phyloP scores from a whole-genome alignment of 2,113 vertebrate species.

The Muscicapa adusta region DNA sequence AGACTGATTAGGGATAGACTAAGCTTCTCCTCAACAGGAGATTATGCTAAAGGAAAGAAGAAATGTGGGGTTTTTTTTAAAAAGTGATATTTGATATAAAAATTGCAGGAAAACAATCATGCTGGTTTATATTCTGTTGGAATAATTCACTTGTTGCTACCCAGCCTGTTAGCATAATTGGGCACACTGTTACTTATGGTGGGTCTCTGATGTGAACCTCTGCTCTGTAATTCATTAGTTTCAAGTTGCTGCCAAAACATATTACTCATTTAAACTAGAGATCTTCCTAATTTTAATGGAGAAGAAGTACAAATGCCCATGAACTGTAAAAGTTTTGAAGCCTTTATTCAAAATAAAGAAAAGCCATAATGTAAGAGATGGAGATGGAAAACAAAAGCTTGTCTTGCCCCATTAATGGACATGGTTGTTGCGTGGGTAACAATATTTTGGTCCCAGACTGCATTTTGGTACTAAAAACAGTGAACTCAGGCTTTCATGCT shows the following conservation, averaged over 20 bases:
- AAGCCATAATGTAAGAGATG: background rate
- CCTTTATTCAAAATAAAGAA: background rate
- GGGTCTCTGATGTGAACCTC: background rate
- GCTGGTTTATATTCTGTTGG: background rate
- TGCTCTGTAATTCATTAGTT: constrained; percentile 23
- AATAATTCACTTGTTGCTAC: background rate
- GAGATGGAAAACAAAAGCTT: background rate
- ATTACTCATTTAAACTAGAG: background rate
- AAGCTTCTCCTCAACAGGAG: background rate
- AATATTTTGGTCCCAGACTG: background rate
- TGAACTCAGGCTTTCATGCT: background rate
- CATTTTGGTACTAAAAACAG: background rate
- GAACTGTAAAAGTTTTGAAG: background rate
- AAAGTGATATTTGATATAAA: constrained; percentile 11
- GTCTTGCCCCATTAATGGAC: background rate
- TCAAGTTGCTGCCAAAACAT: background rate
- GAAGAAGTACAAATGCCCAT: background rate
- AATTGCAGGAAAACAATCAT: constrained; percentile 36
- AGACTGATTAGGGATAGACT: background rate
- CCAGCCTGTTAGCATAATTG: background rate
- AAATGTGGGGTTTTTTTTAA: background rate
- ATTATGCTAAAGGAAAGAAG: background rate
- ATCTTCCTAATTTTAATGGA: background rate
- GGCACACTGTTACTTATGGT: background rate
- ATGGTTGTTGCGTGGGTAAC: background rate